phyloP scores from a whole-genome alignment of 2,113 vertebrate genomes.

The Guaruba guarouba region DNA sequence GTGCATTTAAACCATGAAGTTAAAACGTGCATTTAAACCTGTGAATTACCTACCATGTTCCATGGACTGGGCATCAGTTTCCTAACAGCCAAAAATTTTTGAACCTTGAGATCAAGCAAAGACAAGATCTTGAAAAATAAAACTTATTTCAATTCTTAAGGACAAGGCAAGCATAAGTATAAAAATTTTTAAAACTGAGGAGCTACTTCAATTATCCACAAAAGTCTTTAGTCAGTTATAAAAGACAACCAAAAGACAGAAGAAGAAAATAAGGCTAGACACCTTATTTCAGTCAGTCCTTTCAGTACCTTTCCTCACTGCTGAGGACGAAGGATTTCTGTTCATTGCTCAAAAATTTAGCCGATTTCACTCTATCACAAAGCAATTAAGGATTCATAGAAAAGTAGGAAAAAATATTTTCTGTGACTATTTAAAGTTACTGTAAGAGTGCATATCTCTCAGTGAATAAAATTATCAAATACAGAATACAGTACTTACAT shows the following conservation, averaged over 20 bases:
- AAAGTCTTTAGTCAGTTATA: background rate
- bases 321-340: background rate
- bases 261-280: background rate
- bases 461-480: background rate
- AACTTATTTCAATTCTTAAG: background rate
- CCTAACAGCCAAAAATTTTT: background rate
- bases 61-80: background rate
- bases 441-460: background rate
- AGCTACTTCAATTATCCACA: background rate
- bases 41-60: background rate
- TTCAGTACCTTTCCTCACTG: background rate
- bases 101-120: background rate
- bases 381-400: background rate
- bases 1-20: background rate
- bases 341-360: background rate
- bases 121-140: background rate
- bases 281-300: background rate
- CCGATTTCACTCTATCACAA: background rate
- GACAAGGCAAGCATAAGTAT: background rate
- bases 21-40: background rate
- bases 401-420: background rate
- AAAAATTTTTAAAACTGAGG: background rate
- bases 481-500: slow-evolving; percentile 71
- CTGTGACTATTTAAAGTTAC: background rate
- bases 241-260: background rate